A percentile compares a stretch with the other conserved stretches of the same genome.
phyloP scores from a whole-genome alignment of 2,797 vertebrate genomes.

The Pantherophis alleghaniensis region DNA sequence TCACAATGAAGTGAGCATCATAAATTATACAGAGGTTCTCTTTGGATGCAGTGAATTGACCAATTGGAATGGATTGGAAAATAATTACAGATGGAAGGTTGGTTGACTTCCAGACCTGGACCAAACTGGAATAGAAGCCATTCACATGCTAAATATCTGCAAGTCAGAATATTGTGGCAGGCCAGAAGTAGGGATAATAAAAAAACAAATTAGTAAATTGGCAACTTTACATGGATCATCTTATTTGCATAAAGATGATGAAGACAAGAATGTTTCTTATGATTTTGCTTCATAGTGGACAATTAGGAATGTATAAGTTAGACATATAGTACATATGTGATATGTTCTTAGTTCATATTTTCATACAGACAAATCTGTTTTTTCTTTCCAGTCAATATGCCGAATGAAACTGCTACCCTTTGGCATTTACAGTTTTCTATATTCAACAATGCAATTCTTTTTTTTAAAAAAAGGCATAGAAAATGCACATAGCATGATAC shows the following conservation, averaged over 20 bases:
- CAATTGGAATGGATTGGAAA: neutral
- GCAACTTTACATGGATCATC: neutral
- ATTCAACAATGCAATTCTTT: neutral
- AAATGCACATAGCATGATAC: neutral
- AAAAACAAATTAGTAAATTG: neutral
- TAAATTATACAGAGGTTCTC: neutral
- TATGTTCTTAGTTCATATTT: neutral
- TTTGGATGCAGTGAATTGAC: neutral
- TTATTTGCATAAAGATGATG: neutral
- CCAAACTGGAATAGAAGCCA: neutral
- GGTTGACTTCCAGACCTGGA: neutral
- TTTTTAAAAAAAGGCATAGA: neutral
- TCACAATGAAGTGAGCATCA: neutral
- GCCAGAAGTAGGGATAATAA: neutral
- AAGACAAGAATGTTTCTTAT: neutral
- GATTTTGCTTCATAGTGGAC: neutral
- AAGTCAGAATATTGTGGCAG: neutral
- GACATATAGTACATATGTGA: neutral
- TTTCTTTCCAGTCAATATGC: neutral
- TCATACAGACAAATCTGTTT: neutral
- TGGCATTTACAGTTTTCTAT: neutral
- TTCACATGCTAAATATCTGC: neutral
- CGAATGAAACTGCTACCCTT: neutral
- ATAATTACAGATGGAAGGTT: neutral
- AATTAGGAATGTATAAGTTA: neutral